These are phyloP conservation scores for Drosophila lacicola DNA, from an alignment of 2,888 invertebrate genomes.

Conservation along the genomic window DNA sequence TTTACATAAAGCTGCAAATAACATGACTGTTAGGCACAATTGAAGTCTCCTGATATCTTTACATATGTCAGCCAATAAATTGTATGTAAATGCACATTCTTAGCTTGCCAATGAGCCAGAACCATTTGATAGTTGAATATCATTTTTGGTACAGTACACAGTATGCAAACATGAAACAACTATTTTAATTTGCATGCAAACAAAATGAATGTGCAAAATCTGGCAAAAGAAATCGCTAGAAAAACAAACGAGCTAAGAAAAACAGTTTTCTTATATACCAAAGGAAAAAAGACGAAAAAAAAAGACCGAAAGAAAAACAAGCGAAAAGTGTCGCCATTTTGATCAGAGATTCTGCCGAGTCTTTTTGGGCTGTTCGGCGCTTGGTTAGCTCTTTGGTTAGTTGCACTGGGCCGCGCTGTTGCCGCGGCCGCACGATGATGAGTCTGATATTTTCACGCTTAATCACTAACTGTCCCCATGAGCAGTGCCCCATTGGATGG, in stretches of 20 bases:
- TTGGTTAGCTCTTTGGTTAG: conserved; percentile 7
- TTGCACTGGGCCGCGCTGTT: conserved; percentile 3
- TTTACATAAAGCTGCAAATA: background rate
- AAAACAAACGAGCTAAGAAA: conserved; percentile 33
- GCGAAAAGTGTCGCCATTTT: conserved; percentile 67
- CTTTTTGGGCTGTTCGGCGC: conserved; percentile 19
- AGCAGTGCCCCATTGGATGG: conserved; percentile 45
- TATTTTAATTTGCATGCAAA: conserved; percentile 61
- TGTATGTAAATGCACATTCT: background rate
- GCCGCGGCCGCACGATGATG: conserved; percentile 47
- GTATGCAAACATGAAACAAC: conserved; percentile 51
- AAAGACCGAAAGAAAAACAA: conserved; percentile 48
- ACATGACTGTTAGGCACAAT: background rate
- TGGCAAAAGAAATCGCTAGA: conserved; percentile 38
- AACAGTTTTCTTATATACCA: conserved; percentile 24
- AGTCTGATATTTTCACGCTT: conserved; percentile 82
- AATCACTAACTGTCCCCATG: conserved; percentile 82
- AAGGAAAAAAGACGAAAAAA: conserved; percentile 11
- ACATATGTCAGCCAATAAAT: background rate
- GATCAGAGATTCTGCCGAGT: conserved; percentile 24
- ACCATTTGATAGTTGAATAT: conserved; percentile 14
- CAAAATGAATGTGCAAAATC: conserved; percentile 42
- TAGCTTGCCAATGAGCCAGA: conserved; percentile 24
- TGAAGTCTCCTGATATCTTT: too few relatives aligned
- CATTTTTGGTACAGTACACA: conserved; percentile 40